Base-by-base conservation (phyloP, 1,140 invertebrate genomes). In the Drosophila ambigua region DNA sequence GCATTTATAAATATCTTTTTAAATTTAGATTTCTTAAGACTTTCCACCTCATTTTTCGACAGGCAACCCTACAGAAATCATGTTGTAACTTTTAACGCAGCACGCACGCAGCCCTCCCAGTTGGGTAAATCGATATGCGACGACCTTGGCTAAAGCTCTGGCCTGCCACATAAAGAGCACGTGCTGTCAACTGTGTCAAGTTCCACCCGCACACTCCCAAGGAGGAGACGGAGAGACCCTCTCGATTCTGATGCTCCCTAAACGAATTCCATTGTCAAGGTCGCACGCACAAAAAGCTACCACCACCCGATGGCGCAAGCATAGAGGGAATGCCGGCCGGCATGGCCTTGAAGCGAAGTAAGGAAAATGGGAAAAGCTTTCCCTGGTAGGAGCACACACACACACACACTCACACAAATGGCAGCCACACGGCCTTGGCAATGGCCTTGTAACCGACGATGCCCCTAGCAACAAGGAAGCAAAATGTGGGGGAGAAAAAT, bases 141-240 rank as follows among this genome's bases (percentile, higher is more conserved):
- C 51, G 83, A 54, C 83, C 83, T 87, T 87, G 82, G 69, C 69
- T 16, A 57, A 39, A 7, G 16, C 8, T 28, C 31, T 31, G 31
- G 31, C 31, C 31, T 31, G 31, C 8, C 0, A 31, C 73, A 54
- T 72, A 81, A 87, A 75, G 73, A 87, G 82, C 83, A 87, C 83
- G 83, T 88, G 83, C 75, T 75, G 63, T 71, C 83, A 79, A 87
- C 82, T 87, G 83, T 87, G 83, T 88, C 83, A 80, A 74, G 59
- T 51, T 57, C 55, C 65, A 45, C 65, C 60, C 67, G 15, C 63
- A 65, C 78, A 69, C 43, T 23, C 68, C 43, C 41, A 51, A 2
- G 11, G 15, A 45, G 55, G 53, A 51, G 49, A 39, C 4, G 26
- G 26, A 6, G 7, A 28, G 26, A 28, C 26, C 26, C 26, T 28